Base-by-base conservation (phyloP, 2,797 vertebrate species). In the Molossus molossus region DNA sequence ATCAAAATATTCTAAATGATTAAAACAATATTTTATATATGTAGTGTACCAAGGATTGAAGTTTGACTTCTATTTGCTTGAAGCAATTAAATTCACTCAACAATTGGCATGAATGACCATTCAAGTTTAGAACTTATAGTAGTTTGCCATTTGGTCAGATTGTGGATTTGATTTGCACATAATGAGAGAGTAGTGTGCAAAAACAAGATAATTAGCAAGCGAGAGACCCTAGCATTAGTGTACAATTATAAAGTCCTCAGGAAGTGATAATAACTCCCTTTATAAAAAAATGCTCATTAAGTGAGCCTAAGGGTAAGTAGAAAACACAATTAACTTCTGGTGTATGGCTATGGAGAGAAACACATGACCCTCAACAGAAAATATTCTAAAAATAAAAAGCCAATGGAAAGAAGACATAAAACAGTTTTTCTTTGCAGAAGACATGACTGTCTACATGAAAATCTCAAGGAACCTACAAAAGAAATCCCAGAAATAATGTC, bases 251-350 rank as follows among this genome's bases (percentile, higher is more conserved):
- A 80, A 79, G n/a, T 62, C 27, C 57, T 90, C 81, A 77, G 27
- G 69, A 96, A 89, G n/a, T 84, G 40, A 80, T 33, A 75, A 89
- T 27, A 88, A 89, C 55, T 57, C 86, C 33, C 45, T 86, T 92
- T 90, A 25, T 33, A 86, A 85, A 60, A 9, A 76, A 67, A 27
- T 13, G 50, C 67, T 81, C 45, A 92, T 86, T 90, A 81, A 92
- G 23, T 86, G 80, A 96, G 60, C 45, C 55, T 62, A 70, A 87
- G 20, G 29, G 37, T 86, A 86, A 92, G 45, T 0, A 96, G 62
- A 77, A 87, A 93, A 83, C 27, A 90, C 5, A 83, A 83, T 87
- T 93, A 90, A 95, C 55, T 48, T 53, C 62, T 65, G 37, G 9
- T 50, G 10, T 87, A 23, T 33, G n/a, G 20, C 62, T 90, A 20